Percentiles rank a stretch among this genome's conserved stretches.
These are phyloP conservation scores for Salminus brasiliensis DNA, from an alignment of 2,113 vertebrate genomes.

Conservation along the genomic window DNA sequence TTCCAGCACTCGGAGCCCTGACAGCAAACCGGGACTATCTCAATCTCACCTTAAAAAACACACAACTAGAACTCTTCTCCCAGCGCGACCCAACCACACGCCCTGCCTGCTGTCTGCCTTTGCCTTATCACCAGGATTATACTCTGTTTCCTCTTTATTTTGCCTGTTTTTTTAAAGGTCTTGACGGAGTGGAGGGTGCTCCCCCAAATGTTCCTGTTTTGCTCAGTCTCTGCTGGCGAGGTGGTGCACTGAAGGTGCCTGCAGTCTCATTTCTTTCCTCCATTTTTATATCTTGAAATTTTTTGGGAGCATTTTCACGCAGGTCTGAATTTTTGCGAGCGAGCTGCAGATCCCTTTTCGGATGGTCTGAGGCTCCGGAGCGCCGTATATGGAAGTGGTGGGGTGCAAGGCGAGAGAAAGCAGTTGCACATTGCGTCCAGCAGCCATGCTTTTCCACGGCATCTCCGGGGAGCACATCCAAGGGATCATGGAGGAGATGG, in stretches of 20 bases:
- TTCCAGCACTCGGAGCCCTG: slow-evolving; percentile 88
- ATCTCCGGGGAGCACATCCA: slow-evolving; percentile 99
- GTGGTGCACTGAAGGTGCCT: slow-evolving; percentile 30
- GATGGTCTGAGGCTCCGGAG: slow-evolving; percentile 86
- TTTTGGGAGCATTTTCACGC: neutral
- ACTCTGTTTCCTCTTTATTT: slow-evolving; percentile 40
- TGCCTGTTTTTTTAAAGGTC: slow-evolving; percentile 52
- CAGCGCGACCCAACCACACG: slow-evolving; percentile 17
- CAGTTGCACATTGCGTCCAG: slow-evolving; percentile 96
- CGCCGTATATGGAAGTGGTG: slow-evolving; percentile 99
- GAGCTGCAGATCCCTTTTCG: slow-evolving; percentile 73
- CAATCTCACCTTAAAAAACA: slow-evolving; percentile 35
- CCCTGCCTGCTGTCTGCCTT: slow-evolving; percentile 59
- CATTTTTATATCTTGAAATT: slow-evolving; percentile 42
- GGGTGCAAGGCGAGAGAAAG: slow-evolving; percentile 95
- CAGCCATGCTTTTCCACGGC: slow-evolving; percentile 99
- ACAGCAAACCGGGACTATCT: slow-evolving; percentile 80
- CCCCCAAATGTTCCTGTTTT: slow-evolving; percentile 29
- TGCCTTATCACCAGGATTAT: slow-evolving; percentile 79
- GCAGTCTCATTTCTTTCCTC: slow-evolving; percentile 61
- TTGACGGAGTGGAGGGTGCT: slow-evolving; percentile 59
- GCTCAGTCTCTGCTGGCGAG: slow-evolving; percentile 17
- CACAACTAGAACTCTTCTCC: slow-evolving; percentile 54
- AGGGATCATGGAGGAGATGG: slow-evolving; percentile 99
- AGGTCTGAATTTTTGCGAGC: no score